phyloP scores from a whole-genome alignment of 2,888 invertebrate species.

The Polymixis lichenea region DNA sequence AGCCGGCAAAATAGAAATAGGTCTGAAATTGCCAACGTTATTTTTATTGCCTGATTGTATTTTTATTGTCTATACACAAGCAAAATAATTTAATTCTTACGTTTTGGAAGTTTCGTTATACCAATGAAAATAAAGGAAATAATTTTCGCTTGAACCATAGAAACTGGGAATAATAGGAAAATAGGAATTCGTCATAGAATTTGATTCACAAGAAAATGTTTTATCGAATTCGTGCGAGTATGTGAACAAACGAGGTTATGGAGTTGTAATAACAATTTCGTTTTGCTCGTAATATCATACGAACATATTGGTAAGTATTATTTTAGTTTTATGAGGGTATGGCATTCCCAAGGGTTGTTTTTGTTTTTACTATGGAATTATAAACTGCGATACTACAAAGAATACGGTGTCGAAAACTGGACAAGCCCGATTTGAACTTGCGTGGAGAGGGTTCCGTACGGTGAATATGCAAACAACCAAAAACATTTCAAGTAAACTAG shows the following conservation, averaged over 20 bases:
- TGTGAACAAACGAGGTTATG: constrained; percentile 24
- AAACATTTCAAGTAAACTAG: too few relatives aligned
- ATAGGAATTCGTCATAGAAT: constrained; percentile 43
- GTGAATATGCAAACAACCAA: too few relatives aligned
- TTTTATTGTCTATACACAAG: too few relatives aligned
- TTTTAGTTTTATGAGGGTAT: neutral
- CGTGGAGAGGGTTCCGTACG: too few relatives aligned
- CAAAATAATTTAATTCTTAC: constrained; percentile 12
- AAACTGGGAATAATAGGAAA: constrained; percentile 47
- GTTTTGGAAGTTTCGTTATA: constrained; percentile 8
- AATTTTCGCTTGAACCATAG: constrained; percentile 29
- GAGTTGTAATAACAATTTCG: constrained; percentile 31
- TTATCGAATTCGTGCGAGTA: constrained; percentile 40
- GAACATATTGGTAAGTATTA: constrained; percentile 7
- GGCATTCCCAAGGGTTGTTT: neutral
- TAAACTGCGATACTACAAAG: neutral
- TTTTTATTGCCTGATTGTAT: too few relatives aligned
- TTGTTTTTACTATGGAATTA: neutral
- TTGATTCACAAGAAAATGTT: constrained; percentile 51
- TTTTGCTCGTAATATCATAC: constrained; percentile 7
- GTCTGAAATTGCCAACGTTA: too few relatives aligned
- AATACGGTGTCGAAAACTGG: too few relatives aligned
- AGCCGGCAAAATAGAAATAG: too few relatives aligned
- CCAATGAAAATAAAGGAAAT: constrained; percentile 30
- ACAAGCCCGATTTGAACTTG: too few relatives aligned